A percentile compares a stretch with the other conserved stretches of the same genome.
These are phyloP conservation scores for Nomada hirtipes DNA, from an alignment of 2,888 invertebrate species.

Conservation along the genomic window DNA sequence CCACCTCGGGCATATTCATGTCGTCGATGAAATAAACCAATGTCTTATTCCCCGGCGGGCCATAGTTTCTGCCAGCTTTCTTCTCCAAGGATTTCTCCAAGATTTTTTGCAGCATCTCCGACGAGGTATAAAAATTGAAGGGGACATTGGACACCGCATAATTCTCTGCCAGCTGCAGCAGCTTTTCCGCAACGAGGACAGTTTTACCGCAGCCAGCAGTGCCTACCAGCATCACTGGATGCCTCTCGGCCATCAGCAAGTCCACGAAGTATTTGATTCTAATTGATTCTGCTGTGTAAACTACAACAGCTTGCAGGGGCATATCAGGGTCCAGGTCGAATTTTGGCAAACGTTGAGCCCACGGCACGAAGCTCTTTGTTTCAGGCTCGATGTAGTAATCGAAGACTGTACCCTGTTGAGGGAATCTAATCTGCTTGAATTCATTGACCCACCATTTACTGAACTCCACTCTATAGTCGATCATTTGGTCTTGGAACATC, in stretches of 20 bases:
- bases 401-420: slow-evolving; percentile 95
- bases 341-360: slow-evolving; percentile 95
- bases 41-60: slow-evolving; percentile 97
- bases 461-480: slow-evolving; percentile 91
- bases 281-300: slow-evolving; percentile 97
- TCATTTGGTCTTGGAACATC: slow-evolving; percentile 95
- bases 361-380: slow-evolving; percentile 94
- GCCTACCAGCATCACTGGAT: slow-evolving; percentile 98
- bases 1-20: slow-evolving; percentile 99
- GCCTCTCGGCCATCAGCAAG: slow-evolving; percentile 93
- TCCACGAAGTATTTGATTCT: slow-evolving; percentile 95
- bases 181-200: slow-evolving; percentile 88
- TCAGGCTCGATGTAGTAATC: slow-evolving; percentile 97
- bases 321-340: slow-evolving; percentile 97
- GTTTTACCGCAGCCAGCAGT: slow-evolving; percentile 98
- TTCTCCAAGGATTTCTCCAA: slow-evolving; percentile 98
- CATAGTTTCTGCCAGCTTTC: slow-evolving; percentile 96
- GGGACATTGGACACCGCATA: slow-evolving; percentile 96
- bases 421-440: slow-evolving; percentile 97
- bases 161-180: slow-evolving; percentile 90
- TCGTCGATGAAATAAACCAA: slow-evolving; percentile 98
- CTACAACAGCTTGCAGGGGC: slow-evolving; percentile 96
- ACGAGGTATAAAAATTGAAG: slow-evolving; percentile 98
- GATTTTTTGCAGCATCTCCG: slow-evolving; percentile 96
- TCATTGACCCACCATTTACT: slow-evolving; percentile 99